phyloP scores from a whole-genome alignment of 2,113 vertebrate genomes.

The Rhinichthys klamathensis region DNA sequence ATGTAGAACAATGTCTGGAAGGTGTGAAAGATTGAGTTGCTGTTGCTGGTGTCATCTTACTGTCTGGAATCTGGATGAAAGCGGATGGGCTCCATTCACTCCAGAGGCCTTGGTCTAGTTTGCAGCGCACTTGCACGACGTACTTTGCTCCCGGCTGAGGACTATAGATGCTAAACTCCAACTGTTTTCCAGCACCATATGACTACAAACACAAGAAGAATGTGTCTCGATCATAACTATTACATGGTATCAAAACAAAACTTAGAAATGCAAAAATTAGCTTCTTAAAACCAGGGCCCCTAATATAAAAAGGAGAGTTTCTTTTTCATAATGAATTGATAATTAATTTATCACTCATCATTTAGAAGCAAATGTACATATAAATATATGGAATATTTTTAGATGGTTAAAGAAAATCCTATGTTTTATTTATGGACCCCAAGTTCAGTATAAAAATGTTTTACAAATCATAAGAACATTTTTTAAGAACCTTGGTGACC shows the following conservation, averaged over 20 bases:
- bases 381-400: background rate
- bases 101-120: constrained; percentile 78
- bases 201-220: constrained; percentile 67
- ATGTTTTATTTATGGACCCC: background rate
- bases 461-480: background rate
- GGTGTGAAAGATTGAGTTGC: background rate
- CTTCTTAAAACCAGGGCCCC: too few relatives aligned
- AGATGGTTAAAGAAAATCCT: too few relatives aligned
- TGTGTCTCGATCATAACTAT: background rate
- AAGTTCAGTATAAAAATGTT: background rate
- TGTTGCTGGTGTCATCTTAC: constrained; percentile 63
- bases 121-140: constrained; percentile 83
- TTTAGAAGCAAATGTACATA: background rate
- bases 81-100: constrained; percentile 73
- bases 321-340: background rate
- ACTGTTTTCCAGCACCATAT: constrained; percentile 79
- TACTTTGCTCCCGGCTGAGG: constrained; percentile 79
- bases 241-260: background rate
- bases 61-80: constrained; percentile 59
- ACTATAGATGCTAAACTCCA: constrained; percentile 78
- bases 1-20: background rate
- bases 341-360: background rate
- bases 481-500: background rate
- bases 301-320: background rate
- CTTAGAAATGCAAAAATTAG: background rate